phyloP scores from a whole-genome alignment of 1,140 invertebrate species.

The Papilio xuthus region DNA sequence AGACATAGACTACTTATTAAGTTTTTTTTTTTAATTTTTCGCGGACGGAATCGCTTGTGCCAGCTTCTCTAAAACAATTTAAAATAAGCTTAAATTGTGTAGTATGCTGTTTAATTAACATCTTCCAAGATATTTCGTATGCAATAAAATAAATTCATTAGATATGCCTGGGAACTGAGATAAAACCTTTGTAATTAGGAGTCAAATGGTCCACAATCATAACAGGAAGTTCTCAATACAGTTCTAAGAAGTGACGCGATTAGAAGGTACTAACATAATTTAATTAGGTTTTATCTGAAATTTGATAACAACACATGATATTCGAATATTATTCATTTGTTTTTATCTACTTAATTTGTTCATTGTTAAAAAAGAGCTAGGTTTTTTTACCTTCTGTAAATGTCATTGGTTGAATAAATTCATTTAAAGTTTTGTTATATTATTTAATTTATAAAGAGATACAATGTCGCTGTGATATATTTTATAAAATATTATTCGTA shows the following conservation, averaged over 20 bases:
- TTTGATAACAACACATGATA: not conserved
- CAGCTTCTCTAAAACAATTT: no score
- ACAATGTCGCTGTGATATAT: not conserved
- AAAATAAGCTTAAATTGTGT: no score
- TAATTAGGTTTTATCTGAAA: not conserved
- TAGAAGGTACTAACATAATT: not conserved
- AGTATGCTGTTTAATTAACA: no score
- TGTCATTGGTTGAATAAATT: not conserved
- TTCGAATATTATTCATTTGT: not conserved
- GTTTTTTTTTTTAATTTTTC: no score
- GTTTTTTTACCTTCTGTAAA: not conserved
- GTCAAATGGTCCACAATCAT: not conserved
- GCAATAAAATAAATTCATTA: not conserved
- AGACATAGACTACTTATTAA: no score
- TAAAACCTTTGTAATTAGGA: not conserved
- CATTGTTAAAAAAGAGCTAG: no score
- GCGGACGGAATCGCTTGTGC: no score
- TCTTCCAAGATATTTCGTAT: not conserved
- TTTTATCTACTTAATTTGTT: not conserved
- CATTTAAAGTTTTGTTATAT: not conserved
- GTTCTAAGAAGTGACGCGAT: not conserved
- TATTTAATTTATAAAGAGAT: not conserved
- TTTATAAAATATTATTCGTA: not conserved
- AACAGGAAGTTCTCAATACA: conserved; percentile 9
- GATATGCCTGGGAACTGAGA: conserved; percentile 5